Conservation (phyloP, 1,140 invertebrate species). For the Anastrepha ludens region DNA sequence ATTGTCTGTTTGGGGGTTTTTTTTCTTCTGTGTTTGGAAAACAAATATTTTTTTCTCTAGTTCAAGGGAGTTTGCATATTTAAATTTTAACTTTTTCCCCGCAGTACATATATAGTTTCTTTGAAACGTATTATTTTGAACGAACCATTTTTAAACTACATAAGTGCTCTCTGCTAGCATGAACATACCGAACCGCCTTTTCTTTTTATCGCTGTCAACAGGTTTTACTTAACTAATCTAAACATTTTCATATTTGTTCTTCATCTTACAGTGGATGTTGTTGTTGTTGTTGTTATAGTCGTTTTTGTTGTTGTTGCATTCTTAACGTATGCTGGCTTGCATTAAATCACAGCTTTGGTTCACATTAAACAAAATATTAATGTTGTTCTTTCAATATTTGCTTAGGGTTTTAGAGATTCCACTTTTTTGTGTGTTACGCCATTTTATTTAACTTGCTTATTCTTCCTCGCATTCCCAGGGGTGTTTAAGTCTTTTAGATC, state of each 20-base stretch:
- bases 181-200: background rate
- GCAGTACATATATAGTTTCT: too few species aligned
- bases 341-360: slow-evolving; percentile 70
- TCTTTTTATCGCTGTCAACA: slow-evolving; percentile 55
- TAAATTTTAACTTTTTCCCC: too few species aligned
- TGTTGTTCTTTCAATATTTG: background rate
- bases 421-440: background rate
- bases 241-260: slow-evolving; percentile 48
- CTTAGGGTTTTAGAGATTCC: slow-evolving; percentile 12
- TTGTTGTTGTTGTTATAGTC: background rate
- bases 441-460: too few species aligned
- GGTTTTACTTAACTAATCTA: slow-evolving; percentile 38
- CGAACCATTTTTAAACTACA: background rate
- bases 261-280: slow-evolving; percentile 37
- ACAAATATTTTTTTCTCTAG: too few species aligned
- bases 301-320: slow-evolving; percentile 55
- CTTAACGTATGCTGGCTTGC: slow-evolving; percentile 60
- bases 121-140: too few species aligned
- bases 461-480: too few species aligned
- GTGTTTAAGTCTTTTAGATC: slow-evolving; percentile 37
- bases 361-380: slow-evolving; percentile 55
- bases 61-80: too few species aligned
- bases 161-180: slow-evolving; percentile 3
- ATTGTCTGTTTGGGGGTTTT: too few species aligned
- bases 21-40: too few species aligned